Evolutionary conservation across 2,888 invertebrate species (phyloP).

Genomic region (Torymus aiolomorphi): DNA sequence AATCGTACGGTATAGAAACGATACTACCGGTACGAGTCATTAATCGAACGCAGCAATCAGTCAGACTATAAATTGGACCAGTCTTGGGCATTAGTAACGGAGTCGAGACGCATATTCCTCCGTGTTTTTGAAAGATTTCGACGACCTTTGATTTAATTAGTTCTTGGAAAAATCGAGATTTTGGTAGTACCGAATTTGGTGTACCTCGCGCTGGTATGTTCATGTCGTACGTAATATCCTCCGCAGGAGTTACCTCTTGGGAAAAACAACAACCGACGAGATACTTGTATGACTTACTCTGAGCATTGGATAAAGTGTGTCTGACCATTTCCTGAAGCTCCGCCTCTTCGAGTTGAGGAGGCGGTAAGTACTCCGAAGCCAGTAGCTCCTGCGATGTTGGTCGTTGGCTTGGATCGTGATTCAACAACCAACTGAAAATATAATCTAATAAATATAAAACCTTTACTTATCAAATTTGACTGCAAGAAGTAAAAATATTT

Average conservation of each 20-base stretch:
- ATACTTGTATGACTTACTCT: constrained; percentile 86
- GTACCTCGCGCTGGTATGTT: constrained; percentile 75
- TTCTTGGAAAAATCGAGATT: constrained; percentile 63
- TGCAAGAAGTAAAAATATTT: constrained; percentile 58
- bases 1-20: constrained; percentile 90
- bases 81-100: constrained; percentile 89
- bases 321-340: constrained; percentile 89
- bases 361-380: constrained; percentile 88
- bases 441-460: constrained; percentile 55
- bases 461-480: constrained; percentile 10
- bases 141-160: constrained; percentile 75
- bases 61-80: constrained; percentile 77
- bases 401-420: constrained; percentile 88
- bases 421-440: constrained; percentile 82
- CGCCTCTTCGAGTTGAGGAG: constrained; percentile 90
- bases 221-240: constrained; percentile 90
- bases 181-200: constrained; percentile 62
- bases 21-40: constrained; percentile 93
- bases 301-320: constrained; percentile 88
- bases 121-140: constrained; percentile 84
- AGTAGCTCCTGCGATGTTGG: constrained; percentile 92
- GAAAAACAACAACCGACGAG: constrained; percentile 80
- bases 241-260: constrained; percentile 80
- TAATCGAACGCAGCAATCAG: constrained; percentile 83
- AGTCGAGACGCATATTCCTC: constrained; percentile 86